Percentiles rank a stretch among this genome's conserved stretches.
Evolutionary conservation across 1,140 invertebrate genomes (phyloP).

Genomic region (Lerema accius): DNA sequence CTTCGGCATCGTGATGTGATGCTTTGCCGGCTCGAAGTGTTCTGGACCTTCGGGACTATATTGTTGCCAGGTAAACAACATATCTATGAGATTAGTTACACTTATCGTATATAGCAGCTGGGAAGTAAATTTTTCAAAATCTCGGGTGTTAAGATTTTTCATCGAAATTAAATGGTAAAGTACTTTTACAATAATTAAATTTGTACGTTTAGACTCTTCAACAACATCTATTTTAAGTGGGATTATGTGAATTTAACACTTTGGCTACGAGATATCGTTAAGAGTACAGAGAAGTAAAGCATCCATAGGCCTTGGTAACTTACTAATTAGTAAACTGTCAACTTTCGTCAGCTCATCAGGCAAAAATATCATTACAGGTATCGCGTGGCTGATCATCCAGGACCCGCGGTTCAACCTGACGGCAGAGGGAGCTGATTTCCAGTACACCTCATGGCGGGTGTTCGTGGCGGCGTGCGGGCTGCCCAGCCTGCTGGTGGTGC

Average conservation of each 20-base stretch:
- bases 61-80: conserved; percentile 77
- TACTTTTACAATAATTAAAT: too few relatives aligned
- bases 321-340: too few relatives aligned
- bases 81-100: background rate
- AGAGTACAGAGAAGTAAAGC: too few relatives aligned
- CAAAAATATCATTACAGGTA: conserved; percentile 61
- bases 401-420: conserved; percentile 65
- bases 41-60: conserved; percentile 84
- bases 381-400: conserved; percentile 82
- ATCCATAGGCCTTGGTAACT: too few relatives aligned
- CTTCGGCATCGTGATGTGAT: conserved; percentile 82
- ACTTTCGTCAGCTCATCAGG: background rate
- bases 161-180: too few relatives aligned
- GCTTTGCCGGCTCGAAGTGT: conserved; percentile 83
- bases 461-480: conserved; percentile 87
- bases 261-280: too few relatives aligned
- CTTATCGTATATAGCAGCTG: too few relatives aligned
- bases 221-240: too few relatives aligned
- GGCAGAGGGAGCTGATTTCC: conserved; percentile 61
- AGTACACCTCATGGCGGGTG: conserved; percentile 88
- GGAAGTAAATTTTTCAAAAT: too few relatives aligned
- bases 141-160: too few relatives aligned
- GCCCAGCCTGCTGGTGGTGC: conserved; percentile 86
- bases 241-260: too few relatives aligned
- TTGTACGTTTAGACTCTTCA: too few relatives aligned